phyloP scores from a whole-genome alignment of 1,140 invertebrate species.

The Carposina sasakii region DNA sequence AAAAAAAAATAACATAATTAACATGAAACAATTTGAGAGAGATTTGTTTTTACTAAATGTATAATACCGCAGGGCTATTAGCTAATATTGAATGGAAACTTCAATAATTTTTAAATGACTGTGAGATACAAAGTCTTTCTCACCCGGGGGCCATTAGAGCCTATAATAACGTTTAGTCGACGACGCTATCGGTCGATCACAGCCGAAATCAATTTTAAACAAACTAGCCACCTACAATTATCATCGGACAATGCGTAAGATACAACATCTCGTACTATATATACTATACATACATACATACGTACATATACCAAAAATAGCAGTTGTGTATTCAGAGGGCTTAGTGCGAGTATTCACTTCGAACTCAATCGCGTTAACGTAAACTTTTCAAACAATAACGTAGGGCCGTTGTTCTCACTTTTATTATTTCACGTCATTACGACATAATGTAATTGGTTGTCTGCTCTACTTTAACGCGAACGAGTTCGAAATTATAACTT shows the following conservation, averaged over 20 bases:
- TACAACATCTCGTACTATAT: slow-evolving; percentile 49
- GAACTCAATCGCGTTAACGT: too few species aligned
- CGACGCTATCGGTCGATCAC: slow-evolving; percentile 48
- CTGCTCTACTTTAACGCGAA: too few species aligned
- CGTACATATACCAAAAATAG: too few species aligned
- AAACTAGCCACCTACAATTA: slow-evolving; percentile 63
- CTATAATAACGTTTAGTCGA: slow-evolving; percentile 53
- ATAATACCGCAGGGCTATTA: neutral
- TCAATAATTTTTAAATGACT: neutral
- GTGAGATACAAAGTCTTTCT: neutral
- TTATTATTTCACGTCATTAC: too few species aligned
- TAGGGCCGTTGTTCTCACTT: too few species aligned
- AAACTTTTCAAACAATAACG: too few species aligned
- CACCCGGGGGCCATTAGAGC: slow-evolving; percentile 19
- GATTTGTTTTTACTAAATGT: neutral
- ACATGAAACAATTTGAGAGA: neutral
- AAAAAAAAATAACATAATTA: neutral
- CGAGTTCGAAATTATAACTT: too few species aligned
- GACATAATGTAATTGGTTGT: too few species aligned
- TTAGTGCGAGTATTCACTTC: too few species aligned
- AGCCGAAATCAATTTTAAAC: slow-evolving; percentile 68
- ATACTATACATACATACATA: too few species aligned
- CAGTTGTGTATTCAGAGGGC: too few species aligned
- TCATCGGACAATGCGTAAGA: slow-evolving; percentile 53
- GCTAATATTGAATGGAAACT: neutral